Base-by-base conservation (phyloP, 2,888 invertebrate species). In the Rhingia campestris region DNA sequence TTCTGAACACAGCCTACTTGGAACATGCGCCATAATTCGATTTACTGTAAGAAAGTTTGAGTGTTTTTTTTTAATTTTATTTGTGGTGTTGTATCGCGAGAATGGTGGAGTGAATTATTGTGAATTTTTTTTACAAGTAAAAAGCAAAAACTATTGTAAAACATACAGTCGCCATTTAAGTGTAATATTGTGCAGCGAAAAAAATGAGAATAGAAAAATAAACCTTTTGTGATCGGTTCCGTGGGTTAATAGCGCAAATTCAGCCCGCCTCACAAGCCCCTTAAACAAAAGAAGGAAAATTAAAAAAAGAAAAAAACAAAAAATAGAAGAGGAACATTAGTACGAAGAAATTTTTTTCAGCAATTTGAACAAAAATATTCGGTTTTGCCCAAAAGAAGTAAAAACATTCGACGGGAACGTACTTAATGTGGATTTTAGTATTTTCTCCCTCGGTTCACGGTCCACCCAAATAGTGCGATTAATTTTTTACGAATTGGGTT, bases 41-140 rank as follows among this genome's bases (percentile, higher is more conserved):
- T 84, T 76, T 84, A 74, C 80, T 80, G 84, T 74, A 79, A 80
- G 67, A 75, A 84, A 58, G 54, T 51, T 82, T 73, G 73, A 82
- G 82, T 82, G 82, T 82, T 82, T 82, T 77, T 76, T 43, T 67
- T 22, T 22, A 22, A 66, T 77, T 74, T 70, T 84, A 84, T 74
- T 84, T 84, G 82, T 84, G 75, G 74, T 84, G 80, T 84, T 84
- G 74, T 84, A 84, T 84, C 80, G 84, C 75, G 58, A 80, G 84
- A 80, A 84, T 84, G 84, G 80, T 67, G 84, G 80, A 84, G 84
- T 80, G 80, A 75, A 75, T 84, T 84, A 63, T 70, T 75, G 74
- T 80, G 70, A 84, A 74, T 84, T 73, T 75, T 76, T 77, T 84
- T 74, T 80, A 63, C 69, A 70, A 63, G 37, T 66, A 63, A 59